Evolutionary conservation across 2,113 vertebrate species (phyloP), one percentile per base, ranked within the genome.

Genomic region (Hemiscyllium ocellatum): DNA sequence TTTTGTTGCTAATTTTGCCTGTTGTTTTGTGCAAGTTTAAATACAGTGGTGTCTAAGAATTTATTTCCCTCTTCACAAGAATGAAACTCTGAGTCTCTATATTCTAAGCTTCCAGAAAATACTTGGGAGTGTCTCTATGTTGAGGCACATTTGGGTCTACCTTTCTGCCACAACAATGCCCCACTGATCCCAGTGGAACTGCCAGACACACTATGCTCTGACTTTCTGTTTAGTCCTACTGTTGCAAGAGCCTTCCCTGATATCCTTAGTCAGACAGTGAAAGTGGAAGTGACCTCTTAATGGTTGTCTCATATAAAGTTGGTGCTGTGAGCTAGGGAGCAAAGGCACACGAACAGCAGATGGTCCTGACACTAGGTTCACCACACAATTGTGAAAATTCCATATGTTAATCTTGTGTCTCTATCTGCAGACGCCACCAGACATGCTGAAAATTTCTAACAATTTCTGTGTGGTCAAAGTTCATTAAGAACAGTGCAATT

Each of bases 401-500:
- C 72, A 76, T 26, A 26, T n/a, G 29, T 76, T 76, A 33, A 33
- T 12, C 10, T 10, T n/a, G 33, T n/a, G 33, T 76, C 72, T 76
- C 29, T 76, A 10, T 76, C 29, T 2, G 33, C 7, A 76, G 26
- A 76, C 13, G 72, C 72, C 33, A 29, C 72, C 12, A 76, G 29
- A 12, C 72, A 76, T n/a, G 72, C 29, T 76, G 29, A 76, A 33
- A 8, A 76, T n/a, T 76, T 76, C 72, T 29, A 76, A 13, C 72
- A 76, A 33, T 12, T 76, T 76, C 29, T 69, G 8, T 94, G n/a
- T 70, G 37, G 70, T 94, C 93, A 94, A 70, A 37, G 37, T 68
- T 91, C 87, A 91, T 65, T 15, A 65, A 90, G 87, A 90, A 61
- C 50, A n/a, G 56, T 91, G 80, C 29, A 50, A 89, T 89, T 89